phyloP scores from a whole-genome alignment of 2,797 vertebrate species.

The Chelmon rostratus region DNA sequence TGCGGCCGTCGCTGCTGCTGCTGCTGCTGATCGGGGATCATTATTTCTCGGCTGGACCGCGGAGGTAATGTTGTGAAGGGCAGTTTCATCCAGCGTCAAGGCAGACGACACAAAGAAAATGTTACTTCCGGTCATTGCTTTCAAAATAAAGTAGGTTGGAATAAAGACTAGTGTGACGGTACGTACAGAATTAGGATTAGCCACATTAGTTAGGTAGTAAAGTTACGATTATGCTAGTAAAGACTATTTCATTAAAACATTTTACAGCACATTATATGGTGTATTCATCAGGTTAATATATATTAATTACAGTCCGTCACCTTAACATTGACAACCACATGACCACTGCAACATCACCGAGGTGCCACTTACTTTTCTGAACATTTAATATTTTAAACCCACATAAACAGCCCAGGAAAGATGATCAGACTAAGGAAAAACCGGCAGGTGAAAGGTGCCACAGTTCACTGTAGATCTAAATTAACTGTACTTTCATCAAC shows the following conservation, averaged over 20 bases:
- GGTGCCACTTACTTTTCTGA: background rate
- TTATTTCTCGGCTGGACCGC: conserved; percentile 54
- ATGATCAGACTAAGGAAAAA: background rate
- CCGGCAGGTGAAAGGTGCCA: background rate
- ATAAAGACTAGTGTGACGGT: background rate
- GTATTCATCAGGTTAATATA: too few relatives aligned
- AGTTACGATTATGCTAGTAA: too few relatives aligned
- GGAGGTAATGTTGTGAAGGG: conserved; percentile 50
- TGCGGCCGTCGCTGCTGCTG: conserved; percentile 47
- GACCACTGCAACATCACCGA: background rate
- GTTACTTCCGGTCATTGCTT: conserved; percentile 50
- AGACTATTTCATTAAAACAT: too few relatives aligned
- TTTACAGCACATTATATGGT: too few relatives aligned
- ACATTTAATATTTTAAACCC: background rate
- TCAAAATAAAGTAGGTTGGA: conserved; percentile 53
- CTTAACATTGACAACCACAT: background rate
- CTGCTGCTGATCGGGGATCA: conserved; percentile 59
- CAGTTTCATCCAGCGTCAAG: conserved; percentile 12
- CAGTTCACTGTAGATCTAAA: background rate
- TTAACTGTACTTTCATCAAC: too few relatives aligned
- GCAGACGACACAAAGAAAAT: fast-evolving
- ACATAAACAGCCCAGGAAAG: background rate
- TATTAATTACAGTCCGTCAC: background rate
- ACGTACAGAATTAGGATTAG: background rate
- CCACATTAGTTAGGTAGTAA: background rate